A percentile compares a stretch with the other conserved stretches of the same genome.
These are phyloP conservation scores for Toxotes jaculatrix DNA, from an alignment of 2,113 vertebrate species.

Conservation along the genomic window DNA sequence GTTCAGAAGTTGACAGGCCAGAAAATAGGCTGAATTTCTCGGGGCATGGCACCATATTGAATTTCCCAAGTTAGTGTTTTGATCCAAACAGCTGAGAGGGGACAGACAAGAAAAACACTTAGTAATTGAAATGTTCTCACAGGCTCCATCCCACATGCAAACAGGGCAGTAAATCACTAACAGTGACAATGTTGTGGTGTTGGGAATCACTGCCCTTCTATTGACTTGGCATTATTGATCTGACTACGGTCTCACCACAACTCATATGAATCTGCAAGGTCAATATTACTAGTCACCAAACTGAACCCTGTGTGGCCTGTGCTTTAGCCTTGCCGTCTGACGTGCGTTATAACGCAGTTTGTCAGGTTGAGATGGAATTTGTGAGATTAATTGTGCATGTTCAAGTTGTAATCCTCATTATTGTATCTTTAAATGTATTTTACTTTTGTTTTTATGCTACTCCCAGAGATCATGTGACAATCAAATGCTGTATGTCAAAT, in stretches of 20 bases:
- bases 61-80: constrained; percentile 57
- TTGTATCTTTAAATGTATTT: not conserved
- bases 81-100: constrained; percentile 47
- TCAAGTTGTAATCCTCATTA: not conserved
- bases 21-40: constrained; percentile 64
- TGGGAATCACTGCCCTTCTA: constrained; percentile 45
- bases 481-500: not conserved
- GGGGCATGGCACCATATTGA: constrained; percentile 42
- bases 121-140: constrained; percentile 66
- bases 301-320: not conserved
- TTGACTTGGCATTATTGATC: constrained; percentile 60
- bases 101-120: constrained; percentile 47
- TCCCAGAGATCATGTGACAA: not conserved
- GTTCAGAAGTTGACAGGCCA: constrained; percentile 58
- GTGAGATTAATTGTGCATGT: not conserved
- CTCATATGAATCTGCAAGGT: constrained; percentile 46
- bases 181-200: constrained; percentile 17
- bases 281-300: constrained; percentile 55
- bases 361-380: not conserved
- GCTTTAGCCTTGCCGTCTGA: not conserved
- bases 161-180: constrained; percentile 63
- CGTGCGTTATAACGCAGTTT: not conserved
- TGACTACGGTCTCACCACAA: constrained; percentile 38
- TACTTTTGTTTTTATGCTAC: not conserved
- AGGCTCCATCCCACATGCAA: constrained; percentile 58